A percentile compares a stretch with the other conserved stretches of the same genome.
Evolutionary conservation across 2,113 vertebrate species (phyloP).

Genomic region (Orientallactaga bullata): DNA sequence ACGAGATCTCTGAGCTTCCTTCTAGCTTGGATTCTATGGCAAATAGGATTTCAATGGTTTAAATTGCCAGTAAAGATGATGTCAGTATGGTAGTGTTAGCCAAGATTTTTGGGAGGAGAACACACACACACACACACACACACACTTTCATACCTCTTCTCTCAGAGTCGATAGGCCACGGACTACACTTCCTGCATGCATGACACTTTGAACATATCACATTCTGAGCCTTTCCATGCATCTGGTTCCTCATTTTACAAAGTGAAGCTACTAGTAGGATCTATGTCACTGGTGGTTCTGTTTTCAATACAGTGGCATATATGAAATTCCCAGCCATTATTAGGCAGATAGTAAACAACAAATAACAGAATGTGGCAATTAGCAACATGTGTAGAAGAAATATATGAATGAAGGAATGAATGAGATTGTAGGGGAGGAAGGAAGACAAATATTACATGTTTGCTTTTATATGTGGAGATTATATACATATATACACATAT

Average conservation of each 20-base stretch:
- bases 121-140: background rate
- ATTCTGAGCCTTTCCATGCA: background rate
- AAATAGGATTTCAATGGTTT: background rate
- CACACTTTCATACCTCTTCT: background rate
- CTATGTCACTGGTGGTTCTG: background rate
- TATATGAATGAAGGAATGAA: background rate
- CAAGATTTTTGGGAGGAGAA: background rate
- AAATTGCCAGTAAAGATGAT: conserved; percentile 30
- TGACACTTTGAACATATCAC: background rate
- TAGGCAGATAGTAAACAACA: background rate
- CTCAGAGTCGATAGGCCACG: background rate
- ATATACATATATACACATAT: background rate
- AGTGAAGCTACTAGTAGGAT: background rate
- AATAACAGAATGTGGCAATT: background rate
- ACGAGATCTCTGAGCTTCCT: background rate
- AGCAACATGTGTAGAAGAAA: background rate
- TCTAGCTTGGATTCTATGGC: background rate
- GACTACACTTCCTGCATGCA: background rate
- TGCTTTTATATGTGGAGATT: background rate
- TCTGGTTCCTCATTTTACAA: background rate
- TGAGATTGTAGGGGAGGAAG: background rate
- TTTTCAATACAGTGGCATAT: background rate
- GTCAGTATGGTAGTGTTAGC: background rate
- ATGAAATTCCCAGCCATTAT: background rate
- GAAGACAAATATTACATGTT: background rate